Percentiles rank a stretch among this genome's conserved stretches.
Conservation (phyloP, 2,113 vertebrate genomes). For the Tachuris rubrigastra region DNA sequence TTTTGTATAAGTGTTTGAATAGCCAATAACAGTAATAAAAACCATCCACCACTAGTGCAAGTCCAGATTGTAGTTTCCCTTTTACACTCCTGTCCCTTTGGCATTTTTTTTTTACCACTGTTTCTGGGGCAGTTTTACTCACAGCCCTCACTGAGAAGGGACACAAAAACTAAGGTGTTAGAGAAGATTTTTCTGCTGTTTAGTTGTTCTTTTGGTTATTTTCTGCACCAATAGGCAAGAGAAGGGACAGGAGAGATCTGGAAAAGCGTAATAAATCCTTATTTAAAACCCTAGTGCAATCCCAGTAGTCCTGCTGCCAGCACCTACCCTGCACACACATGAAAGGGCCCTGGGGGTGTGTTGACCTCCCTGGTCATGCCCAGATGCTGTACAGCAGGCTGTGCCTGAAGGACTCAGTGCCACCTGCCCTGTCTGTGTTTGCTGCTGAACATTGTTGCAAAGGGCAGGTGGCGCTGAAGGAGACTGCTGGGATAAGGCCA, state of each 20-base stretch:
- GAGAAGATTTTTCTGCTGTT: not conserved
- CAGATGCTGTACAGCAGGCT: not conserved
- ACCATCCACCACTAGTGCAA: not conserved
- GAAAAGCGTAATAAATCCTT: not conserved
- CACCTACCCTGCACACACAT: not conserved
- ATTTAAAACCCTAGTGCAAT: not conserved
- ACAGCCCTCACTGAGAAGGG: not conserved
- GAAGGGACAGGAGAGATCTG: not conserved
- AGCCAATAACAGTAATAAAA: not conserved
- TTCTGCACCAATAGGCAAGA: not conserved
- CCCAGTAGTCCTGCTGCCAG: not conserved
- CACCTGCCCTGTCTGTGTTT: not conserved
- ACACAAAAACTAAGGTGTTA: not conserved
- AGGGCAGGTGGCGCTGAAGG: not conserved
- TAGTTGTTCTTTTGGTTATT: not conserved
- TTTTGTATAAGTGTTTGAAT: not conserved
- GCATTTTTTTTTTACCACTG: not conserved
- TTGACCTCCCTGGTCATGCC: not conserved
- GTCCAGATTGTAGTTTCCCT: not conserved
- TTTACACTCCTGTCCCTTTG: not conserved
- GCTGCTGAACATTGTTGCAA: not conserved
- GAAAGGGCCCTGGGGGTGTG: not conserved
- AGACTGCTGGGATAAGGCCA: not conserved
- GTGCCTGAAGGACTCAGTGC: accelerated
- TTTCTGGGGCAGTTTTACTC: not conserved